Base-by-base conservation (phyloP, 2,888 invertebrate genomes). In the Pecten maximus region DNA sequence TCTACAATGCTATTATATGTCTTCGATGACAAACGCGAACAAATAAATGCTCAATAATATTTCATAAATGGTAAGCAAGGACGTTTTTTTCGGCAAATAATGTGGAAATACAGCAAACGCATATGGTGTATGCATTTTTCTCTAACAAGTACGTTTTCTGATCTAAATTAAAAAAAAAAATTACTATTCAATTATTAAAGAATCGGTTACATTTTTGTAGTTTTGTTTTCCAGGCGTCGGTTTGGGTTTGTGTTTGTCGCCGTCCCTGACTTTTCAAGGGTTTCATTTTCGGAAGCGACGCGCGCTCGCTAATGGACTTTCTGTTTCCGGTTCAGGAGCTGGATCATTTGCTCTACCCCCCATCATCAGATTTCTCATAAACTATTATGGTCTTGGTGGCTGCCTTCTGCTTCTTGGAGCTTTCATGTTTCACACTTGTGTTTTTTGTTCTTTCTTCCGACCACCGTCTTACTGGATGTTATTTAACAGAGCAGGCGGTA, bases 321-420 rank as follows among this genome's bases (percentile, higher is more conserved):
- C 88, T 35, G 88, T 8, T 19, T 88, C 88, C 28, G 88, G 88
- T 15, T 28, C 48, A 8, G 88, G 88, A 44, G 88, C 48, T 19
- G 40, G 88, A 19, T 40, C 88, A 0, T 88, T 88, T 23, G 88
- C 48, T 19, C 23, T 88, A 44, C 88, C 88, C 4, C 40, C 40
- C 40, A 40, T 88, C 40, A 40, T 88, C 48, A 19, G 88, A 4
- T 19, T 40, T n/a, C 44, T 88, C 40, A 88, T 88, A 0, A 88
- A 88, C 48, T 28, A 88, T 28, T 88, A 88, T 6, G 88, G 88
- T 28, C 48, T 88, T 28, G 48, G 48, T 15, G 88, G 88, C 0
- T 88, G 88, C 40, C 35, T 88, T 23, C 40, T 88, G 15, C 40
- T 88, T 28, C n/a, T 88, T 88, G 88, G 88, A 40, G 88, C 44